Conservation (phyloP, 92 coral and sea anemone genomes). For the Scolanthus callimorphus region DNA sequence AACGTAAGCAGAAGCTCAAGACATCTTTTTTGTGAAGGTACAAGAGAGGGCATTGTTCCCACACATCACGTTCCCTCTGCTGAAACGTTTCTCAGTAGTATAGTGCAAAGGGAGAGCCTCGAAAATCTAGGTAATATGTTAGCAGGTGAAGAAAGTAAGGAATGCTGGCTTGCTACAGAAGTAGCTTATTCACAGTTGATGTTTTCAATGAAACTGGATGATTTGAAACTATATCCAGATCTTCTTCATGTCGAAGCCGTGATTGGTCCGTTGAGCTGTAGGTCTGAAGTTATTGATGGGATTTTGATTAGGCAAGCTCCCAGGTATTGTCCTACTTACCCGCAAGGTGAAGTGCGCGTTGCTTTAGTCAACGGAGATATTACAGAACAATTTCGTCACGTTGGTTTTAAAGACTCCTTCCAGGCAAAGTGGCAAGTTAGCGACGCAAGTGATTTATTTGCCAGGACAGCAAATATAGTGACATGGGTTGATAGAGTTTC, state of each 20-base stretch:
- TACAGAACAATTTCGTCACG: constrained; percentile 64
- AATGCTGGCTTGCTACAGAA: constrained; percentile 73
- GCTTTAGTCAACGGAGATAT: constrained; percentile 83
- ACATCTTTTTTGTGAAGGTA: too few species aligned
- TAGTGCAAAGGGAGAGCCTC: constrained; percentile 14
- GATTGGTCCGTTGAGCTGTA: constrained; percentile 60
- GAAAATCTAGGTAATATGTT: constrained; percentile 48
- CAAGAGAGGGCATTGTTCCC: too few species aligned
- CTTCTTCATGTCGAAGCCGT: constrained; percentile 64
- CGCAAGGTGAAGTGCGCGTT: constrained; percentile 11
- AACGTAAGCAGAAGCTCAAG: too few species aligned
- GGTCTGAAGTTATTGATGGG: constrained; percentile 63
- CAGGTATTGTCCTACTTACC: not conserved
- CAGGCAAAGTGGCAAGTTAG: constrained; percentile 33
- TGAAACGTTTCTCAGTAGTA: not conserved
- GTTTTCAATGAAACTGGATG: constrained; percentile 16
- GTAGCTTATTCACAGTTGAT: constrained; percentile 42
- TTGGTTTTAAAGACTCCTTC: constrained; percentile 58
- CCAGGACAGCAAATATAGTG: constrained; percentile 8
- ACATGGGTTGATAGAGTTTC: constrained; percentile 54
- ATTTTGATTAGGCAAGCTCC: constrained; percentile 44
- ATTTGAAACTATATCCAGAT: constrained; percentile 36
- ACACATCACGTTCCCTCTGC: too few species aligned
- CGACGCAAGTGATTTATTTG: constrained; percentile 7
- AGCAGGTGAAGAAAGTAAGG: constrained; percentile 71